Percentiles rank a stretch among this genome's conserved stretches.
Conservation (phyloP, 1,140 invertebrate genomes). For the Drosophila santomea region DNA sequence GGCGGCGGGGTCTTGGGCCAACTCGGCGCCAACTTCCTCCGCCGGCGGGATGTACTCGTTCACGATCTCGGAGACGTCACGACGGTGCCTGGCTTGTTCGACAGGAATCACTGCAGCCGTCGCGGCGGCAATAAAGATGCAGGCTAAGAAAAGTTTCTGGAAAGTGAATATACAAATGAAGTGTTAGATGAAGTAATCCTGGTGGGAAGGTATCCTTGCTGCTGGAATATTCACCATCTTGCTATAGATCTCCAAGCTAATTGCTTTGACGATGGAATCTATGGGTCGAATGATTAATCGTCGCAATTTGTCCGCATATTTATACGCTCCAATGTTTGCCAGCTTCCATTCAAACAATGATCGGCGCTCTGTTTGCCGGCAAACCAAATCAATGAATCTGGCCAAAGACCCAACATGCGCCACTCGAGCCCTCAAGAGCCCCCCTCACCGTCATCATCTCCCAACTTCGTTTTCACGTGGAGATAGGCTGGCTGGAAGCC, state of each 20-base stretch:
- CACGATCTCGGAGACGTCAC: slow-evolving; percentile 71
- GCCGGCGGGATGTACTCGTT: slow-evolving; percentile 70
- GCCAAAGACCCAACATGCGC: slow-evolving; percentile 71
- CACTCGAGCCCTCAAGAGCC: slow-evolving; percentile 75
- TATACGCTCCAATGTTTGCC: slow-evolving; percentile 77
- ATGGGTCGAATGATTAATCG: slow-evolving; percentile 82
- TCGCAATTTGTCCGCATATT: slow-evolving; percentile 80
- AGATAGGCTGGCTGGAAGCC: slow-evolving; percentile 52
- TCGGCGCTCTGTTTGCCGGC: slow-evolving; percentile 69
- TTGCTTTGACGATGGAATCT: slow-evolving; percentile 78
- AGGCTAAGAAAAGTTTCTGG: slow-evolving; percentile 76
- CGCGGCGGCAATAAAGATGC: slow-evolving; percentile 78
- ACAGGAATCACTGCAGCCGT: slow-evolving; percentile 83
- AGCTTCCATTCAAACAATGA: slow-evolving; percentile 64
- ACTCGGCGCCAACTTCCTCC: slow-evolving; percentile 54
- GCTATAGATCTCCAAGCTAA: slow-evolving; percentile 77
- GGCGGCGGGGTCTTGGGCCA: slow-evolving; percentile 55
- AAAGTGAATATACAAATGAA: slow-evolving; percentile 5
- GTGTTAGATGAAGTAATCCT: slow-evolving; percentile 15
- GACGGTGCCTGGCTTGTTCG: slow-evolving; percentile 81
- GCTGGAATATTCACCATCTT: slow-evolving; percentile 66
- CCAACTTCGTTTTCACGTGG: slow-evolving; percentile 4
- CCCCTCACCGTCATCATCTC: slow-evolving; percentile 15
- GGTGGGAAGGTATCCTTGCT: slow-evolving; percentile 17
- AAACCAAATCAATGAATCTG: slow-evolving; percentile 57